Conservation (phyloP, 2,113 vertebrate species). For the Procavia capensis region DNA sequence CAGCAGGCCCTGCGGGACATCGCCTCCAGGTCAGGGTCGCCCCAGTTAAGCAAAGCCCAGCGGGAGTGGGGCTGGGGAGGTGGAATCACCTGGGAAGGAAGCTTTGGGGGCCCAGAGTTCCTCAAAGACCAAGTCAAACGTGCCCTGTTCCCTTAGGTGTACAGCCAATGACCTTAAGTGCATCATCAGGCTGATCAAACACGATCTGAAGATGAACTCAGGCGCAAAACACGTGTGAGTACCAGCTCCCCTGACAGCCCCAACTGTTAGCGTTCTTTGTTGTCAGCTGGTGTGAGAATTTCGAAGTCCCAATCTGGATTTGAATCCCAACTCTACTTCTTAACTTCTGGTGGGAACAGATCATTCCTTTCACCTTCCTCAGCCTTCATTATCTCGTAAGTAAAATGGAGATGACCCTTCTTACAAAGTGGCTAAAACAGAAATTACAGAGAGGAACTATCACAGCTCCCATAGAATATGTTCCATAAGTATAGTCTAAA, state of each 20-base stretch:
- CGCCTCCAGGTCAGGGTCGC: slow-evolving; percentile 89
- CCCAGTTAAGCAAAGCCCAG: neutral
- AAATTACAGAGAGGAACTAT: neutral
- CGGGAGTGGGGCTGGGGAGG: neutral
- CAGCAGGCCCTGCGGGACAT: slow-evolving; percentile 94
- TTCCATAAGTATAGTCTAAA: neutral
- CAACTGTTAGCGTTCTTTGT: neutral
- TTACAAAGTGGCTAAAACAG: neutral
- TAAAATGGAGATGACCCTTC: neutral
- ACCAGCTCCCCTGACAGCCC: neutral
- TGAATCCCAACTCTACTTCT: neutral
- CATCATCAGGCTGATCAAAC: slow-evolving; percentile 96
- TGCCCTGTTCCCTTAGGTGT: slow-evolving; percentile 87
- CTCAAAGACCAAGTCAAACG: neutral
- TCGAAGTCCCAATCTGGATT: neutral
- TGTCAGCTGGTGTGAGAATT: neutral
- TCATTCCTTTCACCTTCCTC: neutral
- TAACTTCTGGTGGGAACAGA: neutral
- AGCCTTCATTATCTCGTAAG: neutral
- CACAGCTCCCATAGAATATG: neutral
- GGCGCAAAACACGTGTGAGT: slow-evolving; percentile 99
- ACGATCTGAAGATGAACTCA: slow-evolving; percentile 98
- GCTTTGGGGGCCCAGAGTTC: neutral
- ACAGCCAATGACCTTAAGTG: slow-evolving; percentile 98
- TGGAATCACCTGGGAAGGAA: neutral